A percentile compares a stretch with the other conserved stretches of the same genome.
Conservation (phyloP, 1,140 invertebrate species). For the Cepaea nemoralis region DNA sequence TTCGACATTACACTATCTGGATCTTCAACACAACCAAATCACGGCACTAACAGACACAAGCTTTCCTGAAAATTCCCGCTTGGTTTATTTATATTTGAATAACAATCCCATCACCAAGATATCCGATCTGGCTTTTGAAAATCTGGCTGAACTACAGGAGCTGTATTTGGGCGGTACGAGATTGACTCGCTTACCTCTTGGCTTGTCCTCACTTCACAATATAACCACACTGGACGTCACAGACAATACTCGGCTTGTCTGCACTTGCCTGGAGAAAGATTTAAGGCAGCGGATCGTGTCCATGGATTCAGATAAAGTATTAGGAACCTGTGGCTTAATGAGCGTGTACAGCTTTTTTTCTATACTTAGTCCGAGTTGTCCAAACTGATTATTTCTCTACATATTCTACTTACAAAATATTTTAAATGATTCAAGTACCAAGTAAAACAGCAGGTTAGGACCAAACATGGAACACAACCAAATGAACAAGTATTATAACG, state of each 20-base stretch:
- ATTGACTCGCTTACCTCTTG: neutral
- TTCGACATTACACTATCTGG: no score
- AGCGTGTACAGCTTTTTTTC: neutral
- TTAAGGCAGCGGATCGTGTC: neutral
- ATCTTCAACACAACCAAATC: no score
- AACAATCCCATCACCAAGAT: neutral
- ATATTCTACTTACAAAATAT: no score
- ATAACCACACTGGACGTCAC: neutral
- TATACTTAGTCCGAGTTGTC: neutral
- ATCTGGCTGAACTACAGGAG: neutral
- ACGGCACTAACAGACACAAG: no score
- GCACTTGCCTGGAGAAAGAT: neutral
- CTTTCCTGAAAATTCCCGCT: no score
- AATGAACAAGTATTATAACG: no score
- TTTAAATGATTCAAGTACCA: no score
- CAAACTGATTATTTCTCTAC: no score
- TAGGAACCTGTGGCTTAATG: neutral
- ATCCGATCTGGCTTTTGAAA: neutral
- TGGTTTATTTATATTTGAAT: no score
- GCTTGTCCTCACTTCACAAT: neutral
- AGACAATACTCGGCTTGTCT: neutral
- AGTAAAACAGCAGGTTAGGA: no score
- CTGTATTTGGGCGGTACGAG: neutral
- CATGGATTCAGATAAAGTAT: neutral
- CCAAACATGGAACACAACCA: no score